These are phyloP conservation scores for Axea sp. DNA, from an alignment of 2,888 invertebrate genomes.

Conservation along the genomic window DNA sequence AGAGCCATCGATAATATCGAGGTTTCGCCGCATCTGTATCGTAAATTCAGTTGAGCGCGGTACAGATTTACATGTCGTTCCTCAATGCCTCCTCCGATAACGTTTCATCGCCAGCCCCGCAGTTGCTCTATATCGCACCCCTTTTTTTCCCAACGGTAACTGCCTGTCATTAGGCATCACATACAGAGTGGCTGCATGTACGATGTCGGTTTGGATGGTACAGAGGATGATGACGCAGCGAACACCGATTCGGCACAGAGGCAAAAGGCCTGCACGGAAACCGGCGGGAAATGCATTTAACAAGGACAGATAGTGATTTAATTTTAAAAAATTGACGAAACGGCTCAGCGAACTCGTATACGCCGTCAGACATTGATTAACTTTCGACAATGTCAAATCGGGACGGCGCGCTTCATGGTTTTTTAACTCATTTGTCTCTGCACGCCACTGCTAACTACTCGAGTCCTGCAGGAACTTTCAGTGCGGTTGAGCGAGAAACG, in stretches of 20 bases:
- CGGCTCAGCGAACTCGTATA: constrained; percentile 67
- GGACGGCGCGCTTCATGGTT: constrained; percentile 71
- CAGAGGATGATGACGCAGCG: constrained; percentile 55
- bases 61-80: constrained; percentile 58
- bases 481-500: constrained; percentile 74
- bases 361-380: constrained; percentile 78
- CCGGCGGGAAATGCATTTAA: constrained; percentile 76
- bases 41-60: constrained; percentile 48
- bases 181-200: constrained; percentile 58
- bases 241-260: constrained; percentile 43
- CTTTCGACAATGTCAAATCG: constrained; percentile 80
- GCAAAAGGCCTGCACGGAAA: constrained; percentile 54
- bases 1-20: too few species aligned
- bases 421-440: constrained; percentile 71
- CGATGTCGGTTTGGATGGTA: constrained; percentile 58
- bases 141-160: constrained; percentile 71
- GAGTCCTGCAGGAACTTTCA: constrained; percentile 65
- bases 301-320: constrained; percentile 80
- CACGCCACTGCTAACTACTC: constrained; percentile 60
- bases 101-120: constrained; percentile 33
- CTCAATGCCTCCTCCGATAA: constrained; percentile 29
- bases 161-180: constrained; percentile 79
- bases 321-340: constrained; percentile 79
- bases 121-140: constrained; percentile 52
- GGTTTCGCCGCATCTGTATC: constrained; percentile 22